phyloP scores from a whole-genome alignment of 92 coral and sea anemone genomes.

The Bergia sp. region DNA sequence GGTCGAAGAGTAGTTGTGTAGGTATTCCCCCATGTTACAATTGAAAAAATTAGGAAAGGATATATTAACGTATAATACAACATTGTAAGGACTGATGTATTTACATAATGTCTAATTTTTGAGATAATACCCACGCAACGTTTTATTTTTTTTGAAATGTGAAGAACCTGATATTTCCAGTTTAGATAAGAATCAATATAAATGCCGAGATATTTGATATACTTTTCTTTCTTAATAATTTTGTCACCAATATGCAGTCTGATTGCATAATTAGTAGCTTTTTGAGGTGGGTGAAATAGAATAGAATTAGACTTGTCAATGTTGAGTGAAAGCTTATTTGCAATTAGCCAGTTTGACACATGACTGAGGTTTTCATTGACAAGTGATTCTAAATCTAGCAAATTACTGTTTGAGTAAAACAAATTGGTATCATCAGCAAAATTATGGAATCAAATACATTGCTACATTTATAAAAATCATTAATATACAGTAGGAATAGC shows the following conservation, averaged over 20 bases:
- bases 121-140: neutral
- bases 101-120: neutral
- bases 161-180: neutral
- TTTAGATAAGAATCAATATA: neutral
- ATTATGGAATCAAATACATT: conserved; percentile 20
- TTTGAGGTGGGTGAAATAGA: conserved; percentile 17
- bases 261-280: conserved; percentile 6
- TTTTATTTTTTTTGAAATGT: too few species aligned
- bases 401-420: conserved; percentile 7
- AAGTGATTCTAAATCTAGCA: neutral
- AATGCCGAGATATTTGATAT: neutral
- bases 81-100: neutral
- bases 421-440: conserved; percentile 30
- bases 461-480: neutral
- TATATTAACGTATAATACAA: too few species aligned
- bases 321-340: neutral
- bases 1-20: neutral
- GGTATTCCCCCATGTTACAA: too few species aligned
- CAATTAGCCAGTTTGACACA: conserved; percentile 19
- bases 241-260: conserved; percentile 13
- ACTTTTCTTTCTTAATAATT: neutral
- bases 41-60: too few species aligned
- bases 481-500: neutral
- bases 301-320: neutral
- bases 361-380: neutral